Evolutionary conservation across 1,140 invertebrate species (phyloP).

Genomic region (Chrysomallon squamiferum): DNA sequence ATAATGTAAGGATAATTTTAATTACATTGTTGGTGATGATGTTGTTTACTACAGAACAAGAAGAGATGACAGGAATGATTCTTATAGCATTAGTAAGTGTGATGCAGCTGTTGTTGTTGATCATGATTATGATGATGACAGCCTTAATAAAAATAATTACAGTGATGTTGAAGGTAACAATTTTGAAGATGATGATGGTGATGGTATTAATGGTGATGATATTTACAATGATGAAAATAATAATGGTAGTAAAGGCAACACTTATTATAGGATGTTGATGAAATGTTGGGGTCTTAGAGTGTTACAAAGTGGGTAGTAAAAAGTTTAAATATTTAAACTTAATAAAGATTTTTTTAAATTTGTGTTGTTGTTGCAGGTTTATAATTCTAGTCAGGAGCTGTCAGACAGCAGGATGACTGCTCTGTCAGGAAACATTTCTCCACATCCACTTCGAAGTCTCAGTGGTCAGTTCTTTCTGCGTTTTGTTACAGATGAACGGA

Average conservation of each 20-base stretch:
- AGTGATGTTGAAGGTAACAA: not conserved
- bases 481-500: conserved; percentile 23
- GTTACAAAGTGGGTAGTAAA: not conserved
- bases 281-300: not conserved
- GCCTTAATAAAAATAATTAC: not conserved
- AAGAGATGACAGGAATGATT: not conserved
- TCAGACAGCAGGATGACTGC: not conserved
- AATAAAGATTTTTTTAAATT: too few species aligned
- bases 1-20: not conserved
- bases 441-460: not conserved
- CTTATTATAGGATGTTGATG: not conserved
- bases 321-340: too few species aligned
- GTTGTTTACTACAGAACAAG: not conserved
- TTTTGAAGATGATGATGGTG: not conserved
- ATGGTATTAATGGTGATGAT: not conserved
- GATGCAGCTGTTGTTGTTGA: not conserved
- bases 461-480: conserved; percentile 13
- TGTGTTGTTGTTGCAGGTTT: conserved; percentile 23
- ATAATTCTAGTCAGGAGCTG: conserved; percentile 16
- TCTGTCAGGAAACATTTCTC: conserved; percentile 13
- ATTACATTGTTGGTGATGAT: not conserved
- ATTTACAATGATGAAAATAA: not conserved
- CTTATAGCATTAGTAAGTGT: not conserved
- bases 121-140: too few species aligned
- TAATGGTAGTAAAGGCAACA: not conserved